Base-by-base conservation (phyloP, 2,113 vertebrate genomes). In the Prietella phreatophila region DNA sequence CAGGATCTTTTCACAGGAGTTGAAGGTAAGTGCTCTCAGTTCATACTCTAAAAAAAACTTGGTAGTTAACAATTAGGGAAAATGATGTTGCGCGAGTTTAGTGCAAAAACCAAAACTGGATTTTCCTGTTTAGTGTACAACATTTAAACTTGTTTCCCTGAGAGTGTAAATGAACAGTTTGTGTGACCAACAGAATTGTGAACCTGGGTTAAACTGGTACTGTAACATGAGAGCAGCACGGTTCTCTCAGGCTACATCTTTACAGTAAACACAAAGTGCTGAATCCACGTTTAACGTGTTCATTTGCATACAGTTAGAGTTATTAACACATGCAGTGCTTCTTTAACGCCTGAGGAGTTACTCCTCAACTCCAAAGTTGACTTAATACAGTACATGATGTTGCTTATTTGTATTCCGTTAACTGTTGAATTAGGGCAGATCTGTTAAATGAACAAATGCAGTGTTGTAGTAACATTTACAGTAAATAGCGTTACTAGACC, bases 1-100 rank as follows among this genome's bases (percentile, higher is more conserved):
- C 60, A 86, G 85, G 85, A 67, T 86, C n/a, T 56, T 65, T 75
- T 76, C 53, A 42, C 56, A 78, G 25, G 15, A 42, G 55, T 55
- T 85, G 8, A 61, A 67, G 84, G 84, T 85, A 75, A 75, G 69
- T 58, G 82, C 39, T 30, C 39, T 67, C 36, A 71, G 10, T 85
- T 58, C 13, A 39, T 36, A 58, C 22, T 30, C 13, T 5, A 5
- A 58, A 60, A 27, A 55, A 71, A 73, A 69, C 27, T n/a, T 14
- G 50, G 50, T 67, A 67, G 27, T 60, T 63, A 8, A 42, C 5
- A 53, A 22, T 82, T 36, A 60, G 58, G 58, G 63, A 42, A 82
- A 27, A 17, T 56, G 39, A 53, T 15, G 19, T 19, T 80, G 47
- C 8, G n/a, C 30, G 8, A 82, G 27, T 78, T 78, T 53, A 50